Base-by-base conservation (phyloP, 1,140 invertebrate genomes). In the Artemia franciscana region DNA sequence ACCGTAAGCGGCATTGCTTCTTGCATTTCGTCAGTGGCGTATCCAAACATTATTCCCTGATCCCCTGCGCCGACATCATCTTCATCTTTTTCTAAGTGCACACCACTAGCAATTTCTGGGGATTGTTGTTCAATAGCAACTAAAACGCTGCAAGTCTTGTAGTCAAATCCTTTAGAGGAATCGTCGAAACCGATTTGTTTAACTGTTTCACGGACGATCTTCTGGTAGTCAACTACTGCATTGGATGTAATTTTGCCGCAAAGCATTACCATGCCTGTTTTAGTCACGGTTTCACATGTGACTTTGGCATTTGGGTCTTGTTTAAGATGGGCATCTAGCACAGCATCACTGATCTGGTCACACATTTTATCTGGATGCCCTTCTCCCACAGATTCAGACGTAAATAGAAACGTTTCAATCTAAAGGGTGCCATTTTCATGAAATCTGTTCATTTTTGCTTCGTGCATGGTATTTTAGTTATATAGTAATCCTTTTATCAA, bases 331-430 rank as follows among this genome's bases (percentile, higher is more conserved):
- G 94, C 95, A 76, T 99, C 95, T 66, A 99, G 78, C 70, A 99
- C 87, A 66, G 95, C 94, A 79, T 99, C 95, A 76, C 91, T 96
- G 69, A 98, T 93, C 77, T 98, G 94, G 77, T 99, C 95, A 72
- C 94, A 98, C 83, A 98, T 94, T 84, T 98, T 98, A 74, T 98
- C 94, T 69, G 83, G 93, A 79, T 98, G 94, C 69, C 94, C 94
- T 78, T 98, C 95, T 69, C 93, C 93, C 61, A 98, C 95, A 59
- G 92, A 97, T 79, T 98, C 95, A 24, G 93, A 97, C 58, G 94
- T 97, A 76, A 98, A 98, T 26, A 98, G 80, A 75, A 98, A 98
- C 68, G 84, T 82, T 68, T 87, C 85, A 69, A 82, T 84, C 73
- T 88, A 83, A 69, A 84, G 82, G n/a, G n/a, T n/a, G 57, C 57